A percentile compares a stretch with the other conserved stretches of the same genome.
These are phyloP conservation scores for Flexamia atlantica DNA, from an alignment of 2,888 invertebrate species.

Conservation along the genomic window DNA sequence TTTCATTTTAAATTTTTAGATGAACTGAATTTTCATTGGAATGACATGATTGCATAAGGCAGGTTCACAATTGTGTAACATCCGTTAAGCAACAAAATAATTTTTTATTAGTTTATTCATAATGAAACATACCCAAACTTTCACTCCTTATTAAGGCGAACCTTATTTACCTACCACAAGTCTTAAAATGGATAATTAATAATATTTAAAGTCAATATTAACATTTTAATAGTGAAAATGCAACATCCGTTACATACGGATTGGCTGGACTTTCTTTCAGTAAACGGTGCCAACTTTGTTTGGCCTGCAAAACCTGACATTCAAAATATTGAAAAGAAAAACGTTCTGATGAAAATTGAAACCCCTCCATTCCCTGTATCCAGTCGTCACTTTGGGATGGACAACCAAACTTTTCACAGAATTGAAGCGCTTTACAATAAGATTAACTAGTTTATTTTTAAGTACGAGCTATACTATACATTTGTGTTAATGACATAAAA, in stretches of 20 bases:
- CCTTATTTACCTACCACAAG: not conserved
- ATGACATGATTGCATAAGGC: constrained; percentile 12
- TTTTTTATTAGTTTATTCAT: not conserved
- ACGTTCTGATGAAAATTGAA: no score
- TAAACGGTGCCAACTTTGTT: no score
- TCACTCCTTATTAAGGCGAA: not conserved
- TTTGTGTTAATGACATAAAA: no score
- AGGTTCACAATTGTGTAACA: constrained; percentile 30
- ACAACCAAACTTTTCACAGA: no score
- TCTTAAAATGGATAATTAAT: constrained; percentile 3
- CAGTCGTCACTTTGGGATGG: no score
- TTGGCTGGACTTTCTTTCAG: no score
- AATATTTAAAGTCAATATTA: constrained; percentile 7
- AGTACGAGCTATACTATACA: no score
- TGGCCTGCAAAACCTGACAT: no score
- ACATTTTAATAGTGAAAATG: constrained; percentile 18
- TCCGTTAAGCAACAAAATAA: constrained; percentile 1
- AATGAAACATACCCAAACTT: constrained; percentile 8
- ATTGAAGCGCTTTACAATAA: no score
- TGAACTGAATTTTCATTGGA: constrained; percentile 8
- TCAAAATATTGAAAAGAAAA: no score
- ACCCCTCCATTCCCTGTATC: no score
- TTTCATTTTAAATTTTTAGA: not conserved
- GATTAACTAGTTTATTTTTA: no score
- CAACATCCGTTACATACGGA: constrained; percentile 28